Evolutionary conservation across 2,888 invertebrate genomes (phyloP).

Genomic region (Phorcus lineatus): DNA sequence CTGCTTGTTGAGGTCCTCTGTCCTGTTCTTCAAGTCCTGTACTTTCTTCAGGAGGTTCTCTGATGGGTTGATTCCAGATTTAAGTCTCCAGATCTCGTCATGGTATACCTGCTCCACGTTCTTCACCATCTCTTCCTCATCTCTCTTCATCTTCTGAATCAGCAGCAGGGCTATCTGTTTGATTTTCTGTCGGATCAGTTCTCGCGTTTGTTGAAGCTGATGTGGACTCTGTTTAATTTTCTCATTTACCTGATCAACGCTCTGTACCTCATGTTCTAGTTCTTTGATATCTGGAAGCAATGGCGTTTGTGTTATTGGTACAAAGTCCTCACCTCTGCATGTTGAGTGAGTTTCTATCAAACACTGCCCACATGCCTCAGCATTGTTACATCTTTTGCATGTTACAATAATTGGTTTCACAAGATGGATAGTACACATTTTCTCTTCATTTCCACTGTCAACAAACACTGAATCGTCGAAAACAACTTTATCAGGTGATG

Average conservation of each 20-base stretch:
- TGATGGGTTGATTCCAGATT: constrained; percentile 1
- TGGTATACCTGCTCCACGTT: not conserved
- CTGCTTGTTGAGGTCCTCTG: not conserved
- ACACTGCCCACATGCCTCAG: not conserved
- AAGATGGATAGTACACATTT: not conserved
- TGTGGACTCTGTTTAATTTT: not conserved
- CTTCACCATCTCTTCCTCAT: constrained; percentile 30
- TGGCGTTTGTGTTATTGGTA: not conserved
- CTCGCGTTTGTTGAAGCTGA: not conserved
- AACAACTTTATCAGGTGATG: no score
- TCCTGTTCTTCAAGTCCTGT: not conserved
- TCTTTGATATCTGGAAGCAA: not conserved
- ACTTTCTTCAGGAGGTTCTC: not conserved
- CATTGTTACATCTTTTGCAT: not conserved
- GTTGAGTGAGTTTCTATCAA: not conserved
- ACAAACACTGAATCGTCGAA: no score
- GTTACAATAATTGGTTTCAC: not conserved
- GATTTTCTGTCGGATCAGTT: constrained; percentile 16
- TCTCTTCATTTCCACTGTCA: not conserved
- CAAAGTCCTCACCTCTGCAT: not conserved
- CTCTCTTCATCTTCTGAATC: constrained; percentile 30
- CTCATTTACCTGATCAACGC: not conserved
- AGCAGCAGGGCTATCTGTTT: constrained; percentile 26
- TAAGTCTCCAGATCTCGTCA: not conserved
- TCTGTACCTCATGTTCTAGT: not conserved